Evolutionary conservation across 92 coral and sea anemone genomes (phyloP), one percentile per base, ranked within the genome.

Genomic region (Metridium senile): DNA sequence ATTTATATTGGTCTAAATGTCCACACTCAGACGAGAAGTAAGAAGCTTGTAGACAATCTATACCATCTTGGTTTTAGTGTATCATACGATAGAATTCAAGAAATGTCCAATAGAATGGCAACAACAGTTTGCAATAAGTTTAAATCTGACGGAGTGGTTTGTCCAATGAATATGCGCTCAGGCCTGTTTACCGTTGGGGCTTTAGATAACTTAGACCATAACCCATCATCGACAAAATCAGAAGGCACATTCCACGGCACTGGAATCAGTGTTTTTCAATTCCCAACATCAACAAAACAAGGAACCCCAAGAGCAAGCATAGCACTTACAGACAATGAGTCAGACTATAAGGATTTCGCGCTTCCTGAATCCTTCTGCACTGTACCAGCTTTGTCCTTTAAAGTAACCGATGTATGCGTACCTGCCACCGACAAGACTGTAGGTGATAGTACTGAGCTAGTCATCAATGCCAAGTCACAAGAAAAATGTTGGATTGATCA

Each of bases 121-220:
- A 75, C 76, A 64, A 63, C 80, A 9, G 74, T 84, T 29, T 84
- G 84, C 79, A 34, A 62, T 49, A 76, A 65, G 35, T 84, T 78
- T 66, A 68, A 84, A 64, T 49, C 63, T 57, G 79, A 78, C 29
- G 88, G 88, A 28, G 75, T 71, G 33, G 88, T 84, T 59, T 78
- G 88, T 29, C 88, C 84, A 9, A 69, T 67, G 29, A 84, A 84
- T 65, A 19, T 62, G 84, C 35, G 68, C 67, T 68, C 61, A 59
- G 74, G 84, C 58, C 75, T 84, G 70, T 83, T 83, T 59, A 76
- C 82, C 26, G 82, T 83, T 57, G 87, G 87, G 53, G 88, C 84
- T 64, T 68, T 78, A 22, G 88, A 71, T 71, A 83, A 83, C 61
- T 67, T 82, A 21, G 88, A 83, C 65, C 74, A 83, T 52, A 76